Conservation (phyloP, 2,797 vertebrate species). For the Chloroceryle amazona region DNA sequence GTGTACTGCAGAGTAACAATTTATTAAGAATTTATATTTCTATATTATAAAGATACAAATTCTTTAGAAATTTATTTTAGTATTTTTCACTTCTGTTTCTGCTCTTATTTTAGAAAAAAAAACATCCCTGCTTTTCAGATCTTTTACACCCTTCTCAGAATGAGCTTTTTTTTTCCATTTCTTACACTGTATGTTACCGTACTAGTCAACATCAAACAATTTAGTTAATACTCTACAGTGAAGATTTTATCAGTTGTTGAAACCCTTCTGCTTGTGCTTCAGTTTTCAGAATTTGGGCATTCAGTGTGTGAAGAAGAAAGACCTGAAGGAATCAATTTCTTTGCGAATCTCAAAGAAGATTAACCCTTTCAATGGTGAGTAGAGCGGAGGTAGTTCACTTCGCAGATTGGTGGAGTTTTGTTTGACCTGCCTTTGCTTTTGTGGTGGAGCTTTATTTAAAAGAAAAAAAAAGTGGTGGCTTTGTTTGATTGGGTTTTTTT, state of each 20-base stretch:
- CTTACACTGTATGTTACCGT: not conserved
- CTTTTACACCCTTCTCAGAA: not conserved
- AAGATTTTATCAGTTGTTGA: conserved; percentile 10
- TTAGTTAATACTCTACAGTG: not conserved
- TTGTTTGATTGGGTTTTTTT: too few relatives aligned
- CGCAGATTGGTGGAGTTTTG: not conserved
- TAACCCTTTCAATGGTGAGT: conserved; percentile 95
- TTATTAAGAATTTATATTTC: not conserved
- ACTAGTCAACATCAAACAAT: not conserved
- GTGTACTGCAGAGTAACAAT: not conserved
- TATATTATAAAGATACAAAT: not conserved
- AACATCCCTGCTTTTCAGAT: not conserved
- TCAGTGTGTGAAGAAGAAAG: conserved; percentile 96
- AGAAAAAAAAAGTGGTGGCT: too few relatives aligned
- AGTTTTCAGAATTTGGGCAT: conserved; percentile 99
- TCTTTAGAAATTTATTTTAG: not conserved
- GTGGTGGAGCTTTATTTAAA: not conserved
- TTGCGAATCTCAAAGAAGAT: conserved; percentile 90
- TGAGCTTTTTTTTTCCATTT: not conserved
- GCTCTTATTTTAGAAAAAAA: not conserved
- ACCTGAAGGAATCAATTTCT: conserved; percentile 93
- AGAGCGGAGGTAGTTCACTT: not conserved
- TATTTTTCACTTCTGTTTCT: not conserved
- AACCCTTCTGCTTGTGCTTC: conserved; percentile 34
- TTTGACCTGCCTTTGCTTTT: not conserved